Percentiles rank a stretch among this genome's conserved stretches.
phyloP scores from a whole-genome alignment of 2,888 invertebrate genomes.

The Chrysina gloriosa region DNA sequence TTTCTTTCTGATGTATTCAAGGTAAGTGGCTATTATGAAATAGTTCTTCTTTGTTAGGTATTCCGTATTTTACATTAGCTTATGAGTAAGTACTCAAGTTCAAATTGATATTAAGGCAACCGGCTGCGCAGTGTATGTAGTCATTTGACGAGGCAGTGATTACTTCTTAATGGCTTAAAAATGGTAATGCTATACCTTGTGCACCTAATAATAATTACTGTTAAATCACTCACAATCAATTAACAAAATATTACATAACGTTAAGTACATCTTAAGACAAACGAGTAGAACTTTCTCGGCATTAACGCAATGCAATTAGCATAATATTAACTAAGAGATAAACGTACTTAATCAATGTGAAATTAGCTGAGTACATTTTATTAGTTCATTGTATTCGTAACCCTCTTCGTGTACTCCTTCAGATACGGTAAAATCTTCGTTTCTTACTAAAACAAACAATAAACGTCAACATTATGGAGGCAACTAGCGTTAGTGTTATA shows the following conservation, averaged over 20 bases:
- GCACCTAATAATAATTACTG: slow-evolving; percentile 10
- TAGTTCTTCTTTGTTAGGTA: no score
- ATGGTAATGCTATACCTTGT: no score
- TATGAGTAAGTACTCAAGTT: no score
- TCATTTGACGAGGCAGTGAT: no score
- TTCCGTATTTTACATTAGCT: no score
- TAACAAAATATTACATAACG: slow-evolving; percentile 18
- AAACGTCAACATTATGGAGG: slow-evolving; percentile 16
- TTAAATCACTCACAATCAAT: slow-evolving; percentile 22
- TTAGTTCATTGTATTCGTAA: neutral
- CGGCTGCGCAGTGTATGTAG: no score
- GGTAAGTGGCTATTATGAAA: no score
- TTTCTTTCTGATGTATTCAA: no score
- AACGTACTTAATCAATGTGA: slow-evolving; percentile 26
- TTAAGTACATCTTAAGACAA: slow-evolving; percentile 13
- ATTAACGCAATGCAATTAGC: slow-evolving; percentile 15
- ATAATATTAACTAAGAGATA: slow-evolving; percentile 21
- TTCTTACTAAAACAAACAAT: slow-evolving; percentile 7
- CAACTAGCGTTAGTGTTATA: neutral
- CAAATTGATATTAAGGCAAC: no score
- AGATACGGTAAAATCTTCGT: neutral
- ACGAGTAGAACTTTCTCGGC: slow-evolving; percentile 10
- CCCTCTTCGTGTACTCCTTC: neutral
- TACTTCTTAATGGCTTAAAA: no score
- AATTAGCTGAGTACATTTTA: slow-evolving; percentile 9